These are phyloP conservation scores for Polyergus mexicanus DNA, from an alignment of 1,140 invertebrate species.

Conservation along the genomic window DNA sequence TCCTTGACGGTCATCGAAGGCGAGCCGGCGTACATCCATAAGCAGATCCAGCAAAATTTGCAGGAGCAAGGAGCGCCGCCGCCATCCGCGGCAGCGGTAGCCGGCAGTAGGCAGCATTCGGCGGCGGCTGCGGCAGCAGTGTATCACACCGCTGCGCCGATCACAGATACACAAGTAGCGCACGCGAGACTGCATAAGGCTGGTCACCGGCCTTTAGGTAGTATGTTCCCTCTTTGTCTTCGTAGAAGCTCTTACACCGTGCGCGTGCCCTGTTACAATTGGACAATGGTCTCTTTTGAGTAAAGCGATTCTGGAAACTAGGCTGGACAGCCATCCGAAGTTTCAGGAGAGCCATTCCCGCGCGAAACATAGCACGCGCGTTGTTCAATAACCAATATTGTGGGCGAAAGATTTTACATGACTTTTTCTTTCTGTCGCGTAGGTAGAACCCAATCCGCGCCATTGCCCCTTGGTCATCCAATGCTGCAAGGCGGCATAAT, in stretches of 20 bases:
- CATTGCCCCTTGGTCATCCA: slow-evolving; percentile 97
- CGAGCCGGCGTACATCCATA: slow-evolving; percentile 87
- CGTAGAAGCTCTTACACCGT: slow-evolving; percentile 69
- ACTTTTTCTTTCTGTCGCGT: background rate
- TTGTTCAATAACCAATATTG: background rate
- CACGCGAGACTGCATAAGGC: slow-evolving; percentile 92
- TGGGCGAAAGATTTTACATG: background rate
- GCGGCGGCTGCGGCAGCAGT: slow-evolving; percentile 66
- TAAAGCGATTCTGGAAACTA: background rate
- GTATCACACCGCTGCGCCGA: slow-evolving; percentile 84
- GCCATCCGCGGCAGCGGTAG: slow-evolving; percentile 33
- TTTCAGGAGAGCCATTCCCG: slow-evolving; percentile 46
- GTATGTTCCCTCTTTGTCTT: slow-evolving; percentile 84
- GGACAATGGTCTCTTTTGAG: slow-evolving; percentile 20
- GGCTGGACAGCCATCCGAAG: background rate
- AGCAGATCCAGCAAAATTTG: slow-evolving; percentile 87
- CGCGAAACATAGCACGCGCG: slow-evolving; percentile 60
- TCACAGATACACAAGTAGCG: slow-evolving; percentile 90
- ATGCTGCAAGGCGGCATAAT: slow-evolving; percentile 91
- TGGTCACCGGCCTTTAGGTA: slow-evolving; percentile 93
- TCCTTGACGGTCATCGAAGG: slow-evolving; percentile 89
- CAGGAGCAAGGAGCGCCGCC: slow-evolving; percentile 50
- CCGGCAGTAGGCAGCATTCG: slow-evolving; percentile 27
- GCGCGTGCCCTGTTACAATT: slow-evolving; percentile 49
- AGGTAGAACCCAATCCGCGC: slow-evolving; percentile 95